Conservation (phyloP, 1,140 invertebrate genomes). For the Episyrphus balteatus region DNA sequence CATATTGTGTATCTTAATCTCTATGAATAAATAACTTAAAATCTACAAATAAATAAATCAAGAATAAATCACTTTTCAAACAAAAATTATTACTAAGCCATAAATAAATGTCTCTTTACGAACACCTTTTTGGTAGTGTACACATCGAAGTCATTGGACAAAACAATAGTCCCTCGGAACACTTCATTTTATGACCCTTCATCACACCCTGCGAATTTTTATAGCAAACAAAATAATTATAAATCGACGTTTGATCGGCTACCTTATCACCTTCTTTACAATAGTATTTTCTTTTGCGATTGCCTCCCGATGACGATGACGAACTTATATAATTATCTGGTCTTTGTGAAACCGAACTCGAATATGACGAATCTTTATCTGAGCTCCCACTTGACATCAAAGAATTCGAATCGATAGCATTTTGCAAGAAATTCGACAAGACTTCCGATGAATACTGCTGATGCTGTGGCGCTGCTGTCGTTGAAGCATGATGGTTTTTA, state of each 20-base stretch:
- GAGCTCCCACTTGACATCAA: neutral
- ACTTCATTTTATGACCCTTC: constrained; percentile 34
- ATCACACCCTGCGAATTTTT: constrained; percentile 28
- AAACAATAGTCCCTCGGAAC: constrained; percentile 29
- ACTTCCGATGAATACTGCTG: neutral
- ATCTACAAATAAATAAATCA: no score
- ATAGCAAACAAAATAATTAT: constrained; percentile 34
- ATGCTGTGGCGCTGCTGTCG: neutral
- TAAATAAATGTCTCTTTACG: neutral
- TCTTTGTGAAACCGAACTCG: neutral
- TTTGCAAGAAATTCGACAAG: neutral
- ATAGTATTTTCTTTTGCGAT: constrained; percentile 25
- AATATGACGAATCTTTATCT: neutral
- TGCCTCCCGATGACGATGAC: neutral
- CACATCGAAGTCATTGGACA: constrained; percentile 26
- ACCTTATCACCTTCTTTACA: constrained; percentile 35
- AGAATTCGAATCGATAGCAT: neutral
- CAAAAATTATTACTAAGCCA: no score
- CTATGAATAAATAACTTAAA: no score
- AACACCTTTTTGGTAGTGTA: constrained; percentile 26
- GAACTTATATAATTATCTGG: neutral
- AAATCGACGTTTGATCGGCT: constrained; percentile 29
- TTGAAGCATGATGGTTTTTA: neutral
- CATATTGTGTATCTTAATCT: no score
- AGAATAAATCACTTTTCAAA: no score